A percentile compares a stretch with the other conserved stretches of the same genome.
Conservation (phyloP, 2,797 vertebrate species). For the Notamacropus eugenii region DNA sequence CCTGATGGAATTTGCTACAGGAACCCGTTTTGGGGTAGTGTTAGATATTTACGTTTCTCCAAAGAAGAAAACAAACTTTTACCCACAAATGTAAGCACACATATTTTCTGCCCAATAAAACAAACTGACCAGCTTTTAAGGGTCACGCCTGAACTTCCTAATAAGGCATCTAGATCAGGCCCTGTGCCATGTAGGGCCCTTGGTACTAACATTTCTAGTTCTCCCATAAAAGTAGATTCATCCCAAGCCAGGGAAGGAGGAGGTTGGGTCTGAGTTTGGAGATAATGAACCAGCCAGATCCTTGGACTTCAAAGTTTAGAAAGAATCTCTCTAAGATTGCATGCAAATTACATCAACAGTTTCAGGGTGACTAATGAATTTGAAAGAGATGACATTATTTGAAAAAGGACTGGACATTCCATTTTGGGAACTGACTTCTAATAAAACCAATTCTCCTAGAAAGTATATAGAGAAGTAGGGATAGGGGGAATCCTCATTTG, state of each 20-base stretch:
- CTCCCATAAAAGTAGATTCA: not conserved
- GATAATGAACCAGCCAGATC: not conserved
- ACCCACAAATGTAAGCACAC: slow-evolving; percentile 58
- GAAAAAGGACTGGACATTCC: no score
- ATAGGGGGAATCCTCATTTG: no score
- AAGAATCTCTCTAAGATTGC: not conserved
- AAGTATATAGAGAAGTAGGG: no score
- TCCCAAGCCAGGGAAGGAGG: not conserved
- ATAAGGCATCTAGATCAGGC: rapidly evolving
- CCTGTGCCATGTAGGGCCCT: not conserved
- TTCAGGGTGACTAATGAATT: no score
- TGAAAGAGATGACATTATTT: no score
- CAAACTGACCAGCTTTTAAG: slow-evolving; percentile 45
- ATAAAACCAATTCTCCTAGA: no score
- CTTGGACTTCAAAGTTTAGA: not conserved
- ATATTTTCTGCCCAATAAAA: slow-evolving; percentile 63
- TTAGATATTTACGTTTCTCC: slow-evolving; percentile 67
- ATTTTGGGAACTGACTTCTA: no score
- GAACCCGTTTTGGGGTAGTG: not conserved
- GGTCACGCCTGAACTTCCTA: slow-evolving; percentile 33
- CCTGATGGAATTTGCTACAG: not conserved
- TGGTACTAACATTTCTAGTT: not conserved
- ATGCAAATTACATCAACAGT: no score
- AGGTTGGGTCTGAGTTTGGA: not conserved
- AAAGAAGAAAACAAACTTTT: slow-evolving; percentile 73